Base-by-base conservation (phyloP, 1,140 invertebrate genomes). In the Dendroctonus valens region DNA sequence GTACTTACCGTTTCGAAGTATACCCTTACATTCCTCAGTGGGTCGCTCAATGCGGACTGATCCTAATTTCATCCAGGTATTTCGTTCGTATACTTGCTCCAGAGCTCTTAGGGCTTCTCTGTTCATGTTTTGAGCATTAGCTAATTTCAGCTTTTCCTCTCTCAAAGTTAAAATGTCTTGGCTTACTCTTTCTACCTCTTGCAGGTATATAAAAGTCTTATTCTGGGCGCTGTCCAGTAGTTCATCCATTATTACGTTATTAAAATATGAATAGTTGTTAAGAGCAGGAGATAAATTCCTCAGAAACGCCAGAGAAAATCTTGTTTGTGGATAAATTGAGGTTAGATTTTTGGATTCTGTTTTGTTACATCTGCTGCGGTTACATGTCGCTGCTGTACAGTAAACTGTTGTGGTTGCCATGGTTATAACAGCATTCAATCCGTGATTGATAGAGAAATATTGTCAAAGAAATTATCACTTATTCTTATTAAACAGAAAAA, bases 81-180 rank as follows among this genome's bases (percentile, higher is more conserved):
- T 69, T 44, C 73, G 65, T 38, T 75, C 72, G 15, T 71, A 64
- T 7, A 38, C 60, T 12, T 59, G 9, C 64, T 77, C 72, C 8
- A 76, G 15, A 7, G 73, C 73, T 48, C 73, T 64, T 44, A 74
- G 57, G 4, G 74, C 73, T 72, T 77, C 75, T 61, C 73, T 68
- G 38, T 72, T 72, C 59, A 76, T 76, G 62, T 76, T 76, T 68
- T 74, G 70, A 15, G 73, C 68, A 69, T 77, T 74, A 14, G 74
- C 62, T 7, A 77, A 44, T 55, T 73, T 64, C 37, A 77, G 54
- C 62, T 77, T 76, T 14, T 69, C 65, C 48, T 75, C 68, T 73
- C 73, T 77, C n/a, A 73, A 53, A n/a, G 74, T 76, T 60, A 75
- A 64, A 65, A 77, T 75, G 59, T 77, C 71, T 68, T 77, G 75